These are phyloP conservation scores for Zapornia atra DNA, from an alignment of 2,113 vertebrate species.

Conservation along the genomic window DNA sequence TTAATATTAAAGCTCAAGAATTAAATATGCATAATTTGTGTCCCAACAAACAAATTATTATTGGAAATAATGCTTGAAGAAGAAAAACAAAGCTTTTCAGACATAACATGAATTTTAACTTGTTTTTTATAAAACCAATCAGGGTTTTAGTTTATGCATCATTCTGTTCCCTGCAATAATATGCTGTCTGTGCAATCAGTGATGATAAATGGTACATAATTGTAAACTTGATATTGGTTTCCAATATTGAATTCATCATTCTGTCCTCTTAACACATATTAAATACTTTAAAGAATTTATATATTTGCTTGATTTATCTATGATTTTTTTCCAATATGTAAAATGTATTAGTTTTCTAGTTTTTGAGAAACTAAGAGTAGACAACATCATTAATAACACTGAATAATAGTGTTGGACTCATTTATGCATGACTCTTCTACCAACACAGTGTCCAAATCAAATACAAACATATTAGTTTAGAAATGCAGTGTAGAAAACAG, in stretches of 20 bases:
- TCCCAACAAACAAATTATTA: conserved; percentile 68
- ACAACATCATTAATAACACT: conserved; percentile 82
- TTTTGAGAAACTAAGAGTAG: conserved; percentile 74
- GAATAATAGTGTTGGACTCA: conserved; percentile 73
- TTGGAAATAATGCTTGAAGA: conserved; percentile 71
- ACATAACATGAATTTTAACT: conserved; percentile 66
- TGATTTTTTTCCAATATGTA: conserved; percentile 78
- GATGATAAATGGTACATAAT: conserved; percentile 83
- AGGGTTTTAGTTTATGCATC: conserved; percentile 75
- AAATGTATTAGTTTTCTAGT: conserved; percentile 82
- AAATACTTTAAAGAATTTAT: conserved; percentile 84
- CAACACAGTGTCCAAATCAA: conserved; percentile 69
- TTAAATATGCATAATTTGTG: conserved; percentile 75
- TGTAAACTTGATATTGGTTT: conserved; percentile 84
- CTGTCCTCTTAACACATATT: conserved; percentile 86
- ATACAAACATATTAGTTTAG: conserved; percentile 62
- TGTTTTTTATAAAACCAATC: conserved; percentile 66
- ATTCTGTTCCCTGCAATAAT: conserved; percentile 58
- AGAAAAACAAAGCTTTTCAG: conserved; percentile 67
- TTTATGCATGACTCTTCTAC: conserved; percentile 68
- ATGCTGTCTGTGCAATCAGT: conserved; percentile 72
- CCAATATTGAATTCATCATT: conserved; percentile 85
- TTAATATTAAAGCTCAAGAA: conserved; percentile 54
- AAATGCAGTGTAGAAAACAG: not conserved
- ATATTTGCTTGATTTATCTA: conserved; percentile 79